Conservation (phyloP, 1,140 invertebrate genomes). For the Pogonomyrmex californicus region DNA sequence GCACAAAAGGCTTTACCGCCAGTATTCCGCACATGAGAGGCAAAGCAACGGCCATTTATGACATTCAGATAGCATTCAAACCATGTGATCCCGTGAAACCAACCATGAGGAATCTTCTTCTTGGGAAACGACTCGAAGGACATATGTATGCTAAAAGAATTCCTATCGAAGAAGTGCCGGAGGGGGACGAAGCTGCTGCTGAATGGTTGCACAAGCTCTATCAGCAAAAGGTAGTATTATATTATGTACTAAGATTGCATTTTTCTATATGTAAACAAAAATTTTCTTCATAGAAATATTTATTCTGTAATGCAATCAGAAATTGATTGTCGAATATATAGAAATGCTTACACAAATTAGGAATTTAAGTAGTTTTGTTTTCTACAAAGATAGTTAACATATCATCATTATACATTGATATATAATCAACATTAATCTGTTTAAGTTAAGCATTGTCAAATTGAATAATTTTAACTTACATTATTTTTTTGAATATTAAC, state of each 20-base stretch:
- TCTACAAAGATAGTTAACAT: background rate
- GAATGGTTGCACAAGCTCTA: slow-evolving; percentile 94
- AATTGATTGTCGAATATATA: background rate
- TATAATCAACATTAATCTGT: background rate
- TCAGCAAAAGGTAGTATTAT: slow-evolving; percentile 90
- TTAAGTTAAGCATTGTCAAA: background rate
- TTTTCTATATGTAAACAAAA: slow-evolving; percentile 1
- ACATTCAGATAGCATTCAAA: slow-evolving; percentile 94
- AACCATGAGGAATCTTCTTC: slow-evolving; percentile 94
- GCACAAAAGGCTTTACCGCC: slow-evolving; percentile 96
- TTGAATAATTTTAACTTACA: background rate
- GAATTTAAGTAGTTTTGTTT: background rate
- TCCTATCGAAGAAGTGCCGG: slow-evolving; percentile 93
- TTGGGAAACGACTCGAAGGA: slow-evolving; percentile 91
- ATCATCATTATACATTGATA: background rate
- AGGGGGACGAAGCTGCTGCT: slow-evolving; percentile 92
- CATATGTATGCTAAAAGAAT: slow-evolving; percentile 95
- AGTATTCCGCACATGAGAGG: slow-evolving; percentile 91
- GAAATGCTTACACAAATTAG: slow-evolving; percentile 9
- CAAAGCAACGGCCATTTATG: slow-evolving; percentile 94
- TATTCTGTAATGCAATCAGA: background rate
- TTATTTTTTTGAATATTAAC: background rate
- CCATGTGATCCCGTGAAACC: slow-evolving; percentile 89
- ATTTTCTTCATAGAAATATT: slow-evolving; percentile 24
- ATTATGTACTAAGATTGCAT: background rate